Evolutionary conservation across 2,888 invertebrate species (phyloP), one percentile per base, ranked within the genome.

Genomic region (Myopa tessellatipennis): DNA sequence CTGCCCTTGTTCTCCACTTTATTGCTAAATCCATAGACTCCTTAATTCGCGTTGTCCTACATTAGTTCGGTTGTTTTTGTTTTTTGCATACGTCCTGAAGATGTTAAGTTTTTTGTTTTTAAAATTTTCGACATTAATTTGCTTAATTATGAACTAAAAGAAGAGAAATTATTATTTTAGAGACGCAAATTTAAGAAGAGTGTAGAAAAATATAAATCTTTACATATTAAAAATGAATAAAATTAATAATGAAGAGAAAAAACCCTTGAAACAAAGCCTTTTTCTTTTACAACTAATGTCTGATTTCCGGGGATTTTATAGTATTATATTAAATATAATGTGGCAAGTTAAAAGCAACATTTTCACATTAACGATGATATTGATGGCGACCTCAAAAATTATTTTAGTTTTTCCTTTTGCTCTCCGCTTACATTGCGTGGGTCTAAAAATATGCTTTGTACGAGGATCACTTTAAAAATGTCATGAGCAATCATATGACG

Each of bases 181-280:
- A 65, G 12, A 65, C 16, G 67, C 38, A 67, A 40, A 67, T 67
- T 40, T 40, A 67, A 36, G n/a, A n/a, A 67, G 36, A 14, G 18
- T 67, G 36, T 67, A 67, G 38, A n/a, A 38, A 67, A 67, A 67
- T 65, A 16, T 6, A 16, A 67, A 67, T 14, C n/a, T 55, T n/a
- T 8, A n/a, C 7, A n/a, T 36, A 16, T 40, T 26, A 36, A 40
- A 40, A 36, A 67, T 40, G 38, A 67, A 67, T 67, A 67, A 67
- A 67, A 67, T 67, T 36, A 40, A 40, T 36, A 67, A 16, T 36
- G 67, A 67, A 67, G 10, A 40, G n/a, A 16, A 14, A 36, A 16
- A 67, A 26, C 26, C 26, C 26, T 26, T 26, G 26, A 26, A 65
- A 65, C 36, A 63, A 65, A 12, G 63, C 34, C 36, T 65, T 65